Evolutionary conservation across 2,888 invertebrate species (phyloP), one percentile per base, ranked within the genome.

Genomic region (Chirona hameri): DNA sequence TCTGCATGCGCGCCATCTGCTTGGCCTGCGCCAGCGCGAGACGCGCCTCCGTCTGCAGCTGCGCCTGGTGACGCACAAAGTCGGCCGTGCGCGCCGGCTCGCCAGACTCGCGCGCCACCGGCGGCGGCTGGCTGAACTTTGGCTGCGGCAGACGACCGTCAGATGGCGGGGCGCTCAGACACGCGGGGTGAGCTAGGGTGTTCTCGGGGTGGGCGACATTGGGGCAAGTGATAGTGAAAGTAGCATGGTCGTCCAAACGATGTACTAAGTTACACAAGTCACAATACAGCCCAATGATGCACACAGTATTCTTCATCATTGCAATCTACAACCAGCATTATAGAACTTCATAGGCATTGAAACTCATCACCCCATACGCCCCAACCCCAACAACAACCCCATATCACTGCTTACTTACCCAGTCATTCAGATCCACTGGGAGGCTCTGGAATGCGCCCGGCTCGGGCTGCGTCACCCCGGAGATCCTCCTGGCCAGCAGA

Each of bases 1-100:
- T 95, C 89, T 96, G 95, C 91, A 95, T 93, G 86, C 94, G 92
- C 57, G 96, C 96, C 93, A 95, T 93, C 88, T 95, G 94, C 88
- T 96, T 95, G 46, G 96, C 96, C 89, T 96, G 95, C 0, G 95
- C 93, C 84, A 96, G 89, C 10, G 96, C 96, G 90, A 95, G 92
- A 86, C 95, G 90, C 9, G 96, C 95, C 88, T 96, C 96, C 80
- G 94, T 93, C 88, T 95, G 95, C 83, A 96, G 90, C 85, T 94
- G 91, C 15, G 94, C 93, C 89, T 95, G 95, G 76, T 76, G 76
- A 39, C 76, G 76, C 39, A 76, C 76, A 21, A 95, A 95, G 88
- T 95, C 94, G 76, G 92, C 93, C 82, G 65, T 39, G 46, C 57
- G n/a, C 65, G 21, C 39, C 82, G 60, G 48, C 65, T 79, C 29